These are phyloP conservation scores for Morus bassanus DNA, from an alignment of 2,797 vertebrate species.

Conservation along the genomic window DNA sequence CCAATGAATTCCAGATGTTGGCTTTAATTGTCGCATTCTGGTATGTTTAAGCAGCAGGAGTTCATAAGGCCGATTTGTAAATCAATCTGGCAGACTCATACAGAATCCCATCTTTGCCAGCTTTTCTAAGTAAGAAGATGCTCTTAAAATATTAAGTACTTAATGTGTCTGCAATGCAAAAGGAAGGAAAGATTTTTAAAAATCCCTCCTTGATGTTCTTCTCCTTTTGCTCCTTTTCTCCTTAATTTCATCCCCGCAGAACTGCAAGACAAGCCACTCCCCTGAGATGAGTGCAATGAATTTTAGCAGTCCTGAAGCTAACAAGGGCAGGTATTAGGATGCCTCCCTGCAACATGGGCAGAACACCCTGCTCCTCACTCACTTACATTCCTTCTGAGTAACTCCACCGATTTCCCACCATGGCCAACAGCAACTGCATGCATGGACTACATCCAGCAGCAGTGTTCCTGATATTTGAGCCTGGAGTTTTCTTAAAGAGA, in stretches of 20 bases:
- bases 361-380: not conserved
- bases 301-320: not conserved
- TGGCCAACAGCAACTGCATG: not conserved
- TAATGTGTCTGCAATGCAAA: not conserved
- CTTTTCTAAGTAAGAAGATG: conserved; percentile 50
- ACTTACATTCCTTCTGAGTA: not conserved
- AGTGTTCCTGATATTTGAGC: not conserved
- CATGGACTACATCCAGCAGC: not conserved
- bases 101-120: conserved; percentile 45
- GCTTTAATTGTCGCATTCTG: conserved; percentile 72
- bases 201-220: not conserved
- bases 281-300: not conserved
- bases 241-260: not conserved
- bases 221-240: not conserved
- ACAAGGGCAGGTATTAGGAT: not conserved
- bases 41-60: conserved; percentile 66
- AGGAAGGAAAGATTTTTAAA: not conserved
- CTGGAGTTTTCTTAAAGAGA: not conserved
- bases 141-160: conserved; percentile 55
- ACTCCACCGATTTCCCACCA: not conserved
- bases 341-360: not conserved
- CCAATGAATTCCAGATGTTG: conserved; percentile 84
- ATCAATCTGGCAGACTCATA: conserved; percentile 76
- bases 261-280: not conserved
- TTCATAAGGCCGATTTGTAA: conserved; percentile 74